Evolutionary conservation across 2,113 vertebrate species (phyloP), one percentile per base, ranked within the genome.

Genomic region (Grus americana): DNA sequence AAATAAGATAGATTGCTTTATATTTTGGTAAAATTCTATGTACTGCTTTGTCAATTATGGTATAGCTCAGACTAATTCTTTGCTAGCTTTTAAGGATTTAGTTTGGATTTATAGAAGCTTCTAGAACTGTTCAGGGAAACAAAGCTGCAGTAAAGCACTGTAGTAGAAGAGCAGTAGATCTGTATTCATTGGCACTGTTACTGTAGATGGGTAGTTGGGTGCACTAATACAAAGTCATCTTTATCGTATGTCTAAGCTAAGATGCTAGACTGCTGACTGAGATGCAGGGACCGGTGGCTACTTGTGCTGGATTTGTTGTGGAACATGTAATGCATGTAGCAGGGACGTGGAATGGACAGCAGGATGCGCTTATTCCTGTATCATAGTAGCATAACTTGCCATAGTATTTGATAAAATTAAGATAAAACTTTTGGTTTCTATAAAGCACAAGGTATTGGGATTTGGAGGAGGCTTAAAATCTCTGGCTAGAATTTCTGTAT

Each of bases 241-340:
- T 47, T 7, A 5, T 38, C 5, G 0, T 34, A 7, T 27, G 7
- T 44, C 13, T 44, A 20, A 59, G 62, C 23, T 38, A 8, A 46
- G 58, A 2, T 85, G 11, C 75, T 46, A 47, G 12, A 7, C 19
- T 65, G 27, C 26, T 85, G 52, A 6, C 22, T 22, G 38, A 72
- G 34, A 9, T 38, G 6, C 7, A 23, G 23, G 26, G 36, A 6
- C 66, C 47, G 7, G 9, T 76, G 63, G 9, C 75, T 52, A 9
- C 18, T 55, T 79, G 44, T 75, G 38, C 40, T 40, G 86, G 34
- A 6, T 27, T 76, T 4, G 1, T 19, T 78, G 34, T 78, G 50
- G 40, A 63, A 55, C 3, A 5, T 6, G 4, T 19, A 42, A 32
- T 32, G 27, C 6, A 1, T 19, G 5, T 12, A 38, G 2, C 12